Base-by-base conservation (phyloP, 2,888 invertebrate species). In the Drosophila mettleri region DNA sequence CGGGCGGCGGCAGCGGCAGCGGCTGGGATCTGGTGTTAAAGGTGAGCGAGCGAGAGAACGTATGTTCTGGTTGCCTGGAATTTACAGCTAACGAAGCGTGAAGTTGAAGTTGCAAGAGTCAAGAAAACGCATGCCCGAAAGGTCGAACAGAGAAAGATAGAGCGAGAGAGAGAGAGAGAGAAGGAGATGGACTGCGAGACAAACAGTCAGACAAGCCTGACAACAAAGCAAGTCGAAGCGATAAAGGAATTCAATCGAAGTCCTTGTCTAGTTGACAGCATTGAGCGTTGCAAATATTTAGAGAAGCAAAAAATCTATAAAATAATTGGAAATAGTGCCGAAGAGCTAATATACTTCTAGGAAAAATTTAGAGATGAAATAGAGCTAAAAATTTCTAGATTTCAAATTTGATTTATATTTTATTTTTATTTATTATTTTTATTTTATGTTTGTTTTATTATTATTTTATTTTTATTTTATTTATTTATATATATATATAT, bases 181-280 rank as follows among this genome's bases (percentile, higher is more conserved):
- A 48, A 51, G 46, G 51, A 48, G 18, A 20, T 34, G 58, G 57
- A 41, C 22, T 41, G 51, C 33, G 24, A 49, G 27, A 29, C 58
- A 55, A 31, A 52, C 43, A 54, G 39, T 38, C 38, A 59, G 59
- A 63, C 63, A 55, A 54, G 54, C 46, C 54, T 48, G 41, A 70
- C 70, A 75, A 69, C 69, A 70, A 61, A 49, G 66, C 58, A 43
- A 38, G 46, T 14, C 45, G 41, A 52, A 59, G 64, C 79, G 78
- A 75, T 84, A 82, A 85, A 85, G 80, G 83, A 84, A 84, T 84
- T 85, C 85, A 84, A 84, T 84, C 85, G 83, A 85, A 80, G 85
- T 77, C 63, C 75, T 74, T 64, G 67, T 75, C 81, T 80, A 84
- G 84, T 81, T 82, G 82, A 85, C 80, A 76, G 85, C 80, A 73